Percentiles rank a stretch among this genome's conserved stretches.
phyloP scores from a whole-genome alignment of 1,140 invertebrate genomes.

The Lethocerus indicus region DNA sequence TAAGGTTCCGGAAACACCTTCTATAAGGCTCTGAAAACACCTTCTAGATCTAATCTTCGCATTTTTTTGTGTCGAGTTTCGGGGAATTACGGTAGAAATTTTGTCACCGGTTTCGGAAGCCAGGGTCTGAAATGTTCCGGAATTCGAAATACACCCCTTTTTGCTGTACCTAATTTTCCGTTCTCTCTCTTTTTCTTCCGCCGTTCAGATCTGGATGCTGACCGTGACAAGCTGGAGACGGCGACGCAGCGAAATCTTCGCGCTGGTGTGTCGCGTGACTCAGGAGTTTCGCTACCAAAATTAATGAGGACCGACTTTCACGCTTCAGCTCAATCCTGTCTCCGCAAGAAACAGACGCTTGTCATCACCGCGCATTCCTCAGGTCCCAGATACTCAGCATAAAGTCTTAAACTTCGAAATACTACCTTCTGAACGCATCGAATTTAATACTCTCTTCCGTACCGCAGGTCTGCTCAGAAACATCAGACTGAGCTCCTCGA shows the following conservation, averaged over 20 bases:
- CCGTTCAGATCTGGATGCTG: conserved; percentile 86
- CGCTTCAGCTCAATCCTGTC: conserved; percentile 79
- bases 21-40: too few species aligned
- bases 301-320: conserved; percentile 72
- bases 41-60: too few species aligned
- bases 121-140: too few species aligned
- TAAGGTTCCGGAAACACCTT: too few species aligned
- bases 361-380: conserved; percentile 87
- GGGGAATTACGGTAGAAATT: too few species aligned
- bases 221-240: conserved; percentile 98
- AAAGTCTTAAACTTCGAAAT: not conserved
- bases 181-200: conserved; percentile 9
- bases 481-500: conserved; percentile 94
- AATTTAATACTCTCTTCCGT: not conserved
- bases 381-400: conserved; percentile 41
- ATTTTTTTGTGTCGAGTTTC: too few species aligned
- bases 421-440: not conserved
- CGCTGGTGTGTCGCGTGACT: too few species aligned
- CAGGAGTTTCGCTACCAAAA: conserved; percentile 64
- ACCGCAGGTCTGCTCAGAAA: conserved; percentile 56
- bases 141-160: too few species aligned
- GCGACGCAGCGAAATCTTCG: too few species aligned
- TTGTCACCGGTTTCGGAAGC: too few species aligned
- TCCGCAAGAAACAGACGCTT: conserved; percentile 70
- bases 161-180: too few species aligned